Percentiles rank a stretch among this genome's conserved stretches.
Conservation (phyloP, 2,888 invertebrate genomes). For the Microchrysa polita region DNA sequence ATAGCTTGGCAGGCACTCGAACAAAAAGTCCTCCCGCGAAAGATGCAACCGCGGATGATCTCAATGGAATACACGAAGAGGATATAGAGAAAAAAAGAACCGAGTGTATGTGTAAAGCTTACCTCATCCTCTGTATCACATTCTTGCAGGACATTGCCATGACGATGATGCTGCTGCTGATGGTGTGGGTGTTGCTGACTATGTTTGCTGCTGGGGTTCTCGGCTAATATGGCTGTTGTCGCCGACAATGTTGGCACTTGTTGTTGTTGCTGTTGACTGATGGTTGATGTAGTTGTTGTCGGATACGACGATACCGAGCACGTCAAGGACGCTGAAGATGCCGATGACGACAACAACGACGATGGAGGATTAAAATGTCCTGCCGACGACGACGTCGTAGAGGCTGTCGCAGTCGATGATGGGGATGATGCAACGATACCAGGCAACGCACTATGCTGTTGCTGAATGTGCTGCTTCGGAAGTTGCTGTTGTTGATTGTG, state of each 20-base stretch:
- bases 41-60: not conserved
- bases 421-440: slow-evolving; percentile 18
- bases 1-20: not conserved
- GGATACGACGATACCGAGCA: slow-evolving; percentile 25
- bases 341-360: too few relatives aligned
- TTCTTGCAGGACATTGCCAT: slow-evolving; percentile 50
- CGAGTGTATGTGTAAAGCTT: slow-evolving; percentile 45
- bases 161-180: slow-evolving; percentile 46
- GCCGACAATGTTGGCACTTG: slow-evolving; percentile 40
- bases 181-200: slow-evolving; percentile 46
- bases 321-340: slow-evolving; percentile 37
- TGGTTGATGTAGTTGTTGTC: slow-evolving; percentile 16
- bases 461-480: slow-evolving; percentile 51
- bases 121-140: slow-evolving; percentile 57
- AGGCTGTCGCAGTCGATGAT: slow-evolving; percentile 52
- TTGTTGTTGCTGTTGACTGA: slow-evolving; percentile 35
- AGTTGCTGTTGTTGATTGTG: slow-evolving; percentile 49
- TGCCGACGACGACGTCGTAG: slow-evolving; percentile 35
- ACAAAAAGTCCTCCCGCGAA: not conserved
- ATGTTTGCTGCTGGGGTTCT: slow-evolving; percentile 47
- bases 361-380: slow-evolving; percentile 30
- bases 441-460: slow-evolving; percentile 51
- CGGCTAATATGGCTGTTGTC: slow-evolving; percentile 24
- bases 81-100: slow-evolving; percentile 47
- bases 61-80: slow-evolving; percentile 9